Conservation (phyloP, 2,888 invertebrate species). For the Drosophila bunnanda region DNA sequence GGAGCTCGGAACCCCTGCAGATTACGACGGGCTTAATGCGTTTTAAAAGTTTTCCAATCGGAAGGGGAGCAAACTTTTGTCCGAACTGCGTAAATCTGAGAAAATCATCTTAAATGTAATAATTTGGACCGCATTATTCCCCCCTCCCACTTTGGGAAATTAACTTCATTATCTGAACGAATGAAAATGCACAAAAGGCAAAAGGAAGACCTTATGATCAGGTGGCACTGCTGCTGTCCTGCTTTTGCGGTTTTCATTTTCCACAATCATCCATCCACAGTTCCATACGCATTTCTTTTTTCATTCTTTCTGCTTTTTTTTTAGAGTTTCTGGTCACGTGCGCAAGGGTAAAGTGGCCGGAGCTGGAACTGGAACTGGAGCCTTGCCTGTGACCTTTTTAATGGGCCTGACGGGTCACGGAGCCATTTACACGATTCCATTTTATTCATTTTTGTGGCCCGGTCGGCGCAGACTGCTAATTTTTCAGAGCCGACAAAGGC, state of each 20-base stretch:
- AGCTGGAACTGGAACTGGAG: slow-evolving; percentile 17
- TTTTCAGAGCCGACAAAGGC: slow-evolving; percentile 29
- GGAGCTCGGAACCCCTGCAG: slow-evolving; percentile 45
- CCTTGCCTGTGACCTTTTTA: slow-evolving; percentile 72
- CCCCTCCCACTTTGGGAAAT: slow-evolving; percentile 52
- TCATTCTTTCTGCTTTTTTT: slow-evolving; percentile 6
- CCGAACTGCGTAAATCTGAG: slow-evolving; percentile 57
- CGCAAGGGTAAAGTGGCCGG: slow-evolving; percentile 53
- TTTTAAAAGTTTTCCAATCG: slow-evolving; percentile 61
- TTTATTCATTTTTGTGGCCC: slow-evolving; percentile 51
- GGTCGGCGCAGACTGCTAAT: slow-evolving; percentile 60
- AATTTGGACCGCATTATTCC: slow-evolving; percentile 48
- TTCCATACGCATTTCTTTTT: slow-evolving; percentile 10
- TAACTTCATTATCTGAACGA: slow-evolving; percentile 69
- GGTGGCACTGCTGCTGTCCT: slow-evolving; percentile 9
- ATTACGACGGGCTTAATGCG: slow-evolving; percentile 73
- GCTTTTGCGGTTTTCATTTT: slow-evolving; percentile 52
- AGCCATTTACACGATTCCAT: slow-evolving; percentile 65
- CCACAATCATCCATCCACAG: slow-evolving; percentile 15
- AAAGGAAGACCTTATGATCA: slow-evolving; percentile 4
- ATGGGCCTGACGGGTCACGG: slow-evolving; percentile 65
- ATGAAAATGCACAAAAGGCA: slow-evolving; percentile 56
- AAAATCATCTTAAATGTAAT: slow-evolving; percentile 57
- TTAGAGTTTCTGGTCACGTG: slow-evolving; percentile 73
- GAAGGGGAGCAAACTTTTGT: slow-evolving; percentile 46